Percentiles rank a stretch among this genome's conserved stretches.
These are phyloP conservation scores for Hesperia comma DNA, from an alignment of 2,888 invertebrate species.

Conservation along the genomic window DNA sequence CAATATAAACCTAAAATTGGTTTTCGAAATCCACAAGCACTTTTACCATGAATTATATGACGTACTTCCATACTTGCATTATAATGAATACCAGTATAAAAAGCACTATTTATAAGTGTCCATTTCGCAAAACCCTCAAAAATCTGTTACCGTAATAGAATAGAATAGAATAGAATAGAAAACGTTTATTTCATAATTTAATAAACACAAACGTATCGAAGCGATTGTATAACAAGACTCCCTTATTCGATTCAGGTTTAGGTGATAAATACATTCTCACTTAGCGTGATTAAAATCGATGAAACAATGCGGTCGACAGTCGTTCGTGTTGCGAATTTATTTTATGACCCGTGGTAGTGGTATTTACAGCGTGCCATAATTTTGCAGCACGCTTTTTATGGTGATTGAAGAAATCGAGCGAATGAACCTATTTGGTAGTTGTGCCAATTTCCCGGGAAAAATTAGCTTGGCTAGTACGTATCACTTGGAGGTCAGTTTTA, in stretches of 20 bases:
- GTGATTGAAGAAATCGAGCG: conserved; percentile 20
- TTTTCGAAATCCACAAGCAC: too few relatives aligned
- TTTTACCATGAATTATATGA: too few relatives aligned
- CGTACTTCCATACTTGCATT: too few relatives aligned
- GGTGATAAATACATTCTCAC: conserved; percentile 73
- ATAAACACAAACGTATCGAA: background rate
- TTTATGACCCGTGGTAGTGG: conserved; percentile 40
- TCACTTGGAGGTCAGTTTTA: too few relatives aligned
- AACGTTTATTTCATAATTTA: too few relatives aligned
- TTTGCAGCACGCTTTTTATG: conserved; percentile 26
- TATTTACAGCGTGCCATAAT: conserved; percentile 36
- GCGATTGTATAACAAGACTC: background rate
- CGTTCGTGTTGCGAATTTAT: conserved; percentile 41
- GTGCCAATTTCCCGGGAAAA: conserved; percentile 7
- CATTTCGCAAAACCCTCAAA: too few relatives aligned
- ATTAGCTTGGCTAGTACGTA: background rate
- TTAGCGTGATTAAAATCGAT: conserved; percentile 72
- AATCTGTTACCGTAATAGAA: too few relatives aligned
- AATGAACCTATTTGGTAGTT: conserved; percentile 10
- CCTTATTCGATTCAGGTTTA: conserved; percentile 59
- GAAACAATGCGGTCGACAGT: conserved; percentile 45
- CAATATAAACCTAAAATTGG: too few relatives aligned
- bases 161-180: too few relatives aligned
- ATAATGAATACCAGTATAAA: too few relatives aligned
- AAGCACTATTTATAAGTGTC: too few relatives aligned